Conservation (phyloP, 2,113 vertebrate species). For the Nansenia antarctica region DNA sequence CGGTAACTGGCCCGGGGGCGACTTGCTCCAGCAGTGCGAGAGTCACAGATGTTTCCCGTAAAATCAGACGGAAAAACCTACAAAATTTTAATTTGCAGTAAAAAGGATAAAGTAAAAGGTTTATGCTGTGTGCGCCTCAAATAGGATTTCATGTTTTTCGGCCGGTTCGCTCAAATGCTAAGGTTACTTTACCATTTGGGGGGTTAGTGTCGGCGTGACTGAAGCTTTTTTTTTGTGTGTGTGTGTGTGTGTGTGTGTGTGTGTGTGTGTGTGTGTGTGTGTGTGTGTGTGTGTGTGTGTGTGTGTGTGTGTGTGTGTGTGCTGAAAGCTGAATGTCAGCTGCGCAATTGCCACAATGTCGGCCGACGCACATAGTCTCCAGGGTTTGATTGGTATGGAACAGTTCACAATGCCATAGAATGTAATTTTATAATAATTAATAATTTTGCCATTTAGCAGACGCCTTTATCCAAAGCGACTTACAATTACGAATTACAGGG, state of each 20-base stretch:
- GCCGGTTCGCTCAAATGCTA: conserved; percentile 43
- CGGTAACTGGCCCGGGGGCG: conserved; percentile 68
- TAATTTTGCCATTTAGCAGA: too few species aligned
- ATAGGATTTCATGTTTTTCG: conserved; percentile 60
- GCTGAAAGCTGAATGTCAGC: conserved; percentile 45
- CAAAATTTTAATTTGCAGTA: conserved; percentile 82
- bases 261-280: too few species aligned
- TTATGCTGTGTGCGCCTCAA: conserved; percentile 66
- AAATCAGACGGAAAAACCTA: conserved; percentile 82
- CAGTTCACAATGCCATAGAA: neutral
- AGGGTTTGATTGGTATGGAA: neutral
- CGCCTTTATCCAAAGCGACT: too few species aligned
- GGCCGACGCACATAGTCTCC: neutral
- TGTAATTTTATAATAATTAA: too few species aligned
- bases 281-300: too few species aligned
- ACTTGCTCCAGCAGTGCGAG: conserved; percentile 62
- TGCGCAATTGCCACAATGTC: conserved; percentile 29
- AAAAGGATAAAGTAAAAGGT: conserved; percentile 75
- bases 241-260: conserved; percentile 21
- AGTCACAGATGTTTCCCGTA: conserved; percentile 81
- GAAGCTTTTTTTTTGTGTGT: conserved; percentile 11
- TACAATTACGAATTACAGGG: too few species aligned
- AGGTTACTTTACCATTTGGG: conserved; percentile 45
- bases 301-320: conserved; percentile 23
- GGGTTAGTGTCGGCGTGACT: conserved; percentile 33